Percentiles rank a stretch among this genome's conserved stretches.
phyloP scores from a whole-genome alignment of 2,888 invertebrate genomes.

The Frankliniella intonsa region DNA sequence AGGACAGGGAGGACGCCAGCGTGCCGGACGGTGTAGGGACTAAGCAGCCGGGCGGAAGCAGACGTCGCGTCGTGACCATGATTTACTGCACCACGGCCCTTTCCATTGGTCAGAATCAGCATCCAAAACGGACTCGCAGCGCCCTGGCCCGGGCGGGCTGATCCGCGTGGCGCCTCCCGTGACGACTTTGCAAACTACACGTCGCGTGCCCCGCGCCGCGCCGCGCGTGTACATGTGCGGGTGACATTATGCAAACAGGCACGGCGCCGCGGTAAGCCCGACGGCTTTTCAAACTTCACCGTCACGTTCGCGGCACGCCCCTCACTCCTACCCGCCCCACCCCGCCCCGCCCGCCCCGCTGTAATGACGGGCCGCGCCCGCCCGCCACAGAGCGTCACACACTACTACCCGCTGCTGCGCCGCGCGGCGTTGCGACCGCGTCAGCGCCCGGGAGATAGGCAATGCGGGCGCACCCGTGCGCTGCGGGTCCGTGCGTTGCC shows the following conservation, averaged over 20 bases:
- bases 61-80: neutral
- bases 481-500: neutral
- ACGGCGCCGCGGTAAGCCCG: neutral
- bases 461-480: neutral
- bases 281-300: constrained; percentile 22
- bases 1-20: neutral
- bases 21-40: neutral
- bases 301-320: neutral
- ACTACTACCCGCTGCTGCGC: neutral
- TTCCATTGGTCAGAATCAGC: neutral
- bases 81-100: neutral
- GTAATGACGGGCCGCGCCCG: neutral
- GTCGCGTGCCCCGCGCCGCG: too few species aligned
- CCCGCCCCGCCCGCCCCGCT: neutral
- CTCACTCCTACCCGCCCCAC: neutral
- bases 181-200: too few species aligned
- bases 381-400: neutral
- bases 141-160: neutral
- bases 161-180: neutral
- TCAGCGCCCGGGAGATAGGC: neutral
- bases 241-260: constrained; percentile 9
- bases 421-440: neutral
- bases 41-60: neutral
- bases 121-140: neutral
- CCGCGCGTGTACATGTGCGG: too few species aligned